Conservation (phyloP, 2,888 invertebrate genomes). For the Lapara coniferarum region DNA sequence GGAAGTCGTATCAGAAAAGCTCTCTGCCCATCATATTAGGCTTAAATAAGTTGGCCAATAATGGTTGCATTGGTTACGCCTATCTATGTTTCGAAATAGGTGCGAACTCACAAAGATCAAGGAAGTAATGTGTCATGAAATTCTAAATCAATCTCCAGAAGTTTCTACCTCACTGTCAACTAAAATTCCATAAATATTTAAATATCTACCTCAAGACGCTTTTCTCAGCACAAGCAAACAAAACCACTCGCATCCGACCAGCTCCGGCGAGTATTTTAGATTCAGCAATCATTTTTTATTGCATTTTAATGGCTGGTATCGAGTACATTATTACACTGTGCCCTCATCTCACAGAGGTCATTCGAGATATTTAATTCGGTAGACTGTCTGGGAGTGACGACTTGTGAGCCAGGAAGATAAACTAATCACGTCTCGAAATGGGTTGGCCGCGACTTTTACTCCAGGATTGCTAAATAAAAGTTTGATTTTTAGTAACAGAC, state of each 20-base stretch:
- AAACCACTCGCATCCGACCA: slow-evolving; percentile 5
- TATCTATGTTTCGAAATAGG: too few relatives aligned
- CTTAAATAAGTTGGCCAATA: too few relatives aligned
- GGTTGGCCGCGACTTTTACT: too few relatives aligned
- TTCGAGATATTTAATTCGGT: slow-evolving; percentile 45
- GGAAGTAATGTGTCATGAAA: too few relatives aligned
- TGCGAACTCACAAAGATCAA: too few relatives aligned
- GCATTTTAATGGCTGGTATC: slow-evolving; percentile 53
- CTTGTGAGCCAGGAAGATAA: background rate
- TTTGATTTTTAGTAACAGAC: too few relatives aligned
- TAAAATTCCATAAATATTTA: background rate
- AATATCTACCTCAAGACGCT: background rate
- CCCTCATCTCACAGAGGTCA: slow-evolving; percentile 49
- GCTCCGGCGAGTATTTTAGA: slow-evolving; percentile 40
- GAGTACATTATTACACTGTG: slow-evolving; percentile 44
- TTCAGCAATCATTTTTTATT: slow-evolving; percentile 52
- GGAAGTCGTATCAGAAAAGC: too few relatives aligned
- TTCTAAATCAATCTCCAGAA: too few relatives aligned
- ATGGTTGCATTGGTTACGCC: too few relatives aligned
- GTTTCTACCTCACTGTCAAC: too few relatives aligned
- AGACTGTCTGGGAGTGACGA: slow-evolving; percentile 35
- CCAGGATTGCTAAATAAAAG: too few relatives aligned
- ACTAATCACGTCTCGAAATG: background rate
- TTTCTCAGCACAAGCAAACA: background rate
- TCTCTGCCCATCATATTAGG: too few relatives aligned